Evolutionary conservation across 2,888 invertebrate species (phyloP).

Genomic region (Cryptus armator): DNA sequence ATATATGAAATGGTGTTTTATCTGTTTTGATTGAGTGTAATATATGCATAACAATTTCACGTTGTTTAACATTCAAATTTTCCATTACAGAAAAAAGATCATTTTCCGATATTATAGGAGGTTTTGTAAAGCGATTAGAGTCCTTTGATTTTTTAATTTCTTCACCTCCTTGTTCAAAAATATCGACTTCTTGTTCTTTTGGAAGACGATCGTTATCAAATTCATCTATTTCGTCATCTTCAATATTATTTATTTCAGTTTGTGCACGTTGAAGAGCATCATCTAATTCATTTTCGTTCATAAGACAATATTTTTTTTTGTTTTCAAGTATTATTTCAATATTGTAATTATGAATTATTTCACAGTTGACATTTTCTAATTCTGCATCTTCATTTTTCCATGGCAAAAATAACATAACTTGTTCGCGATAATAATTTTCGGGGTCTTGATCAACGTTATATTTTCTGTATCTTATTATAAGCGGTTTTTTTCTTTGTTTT

Average conservation of each 20-base stretch:
- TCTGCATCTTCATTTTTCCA: constrained; percentile 55
- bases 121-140: too few species aligned
- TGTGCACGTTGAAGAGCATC: not conserved
- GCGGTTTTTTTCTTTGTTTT: constrained; percentile 8
- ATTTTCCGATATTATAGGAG: too few species aligned
- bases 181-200: constrained; percentile 8
- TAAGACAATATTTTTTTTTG: not conserved
- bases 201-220: too few species aligned
- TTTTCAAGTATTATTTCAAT: not conserved
- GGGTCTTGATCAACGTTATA: constrained; percentile 39
- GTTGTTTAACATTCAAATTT: constrained; percentile 44
- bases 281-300: not conserved
- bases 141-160: too few species aligned
- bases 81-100: too few species aligned
- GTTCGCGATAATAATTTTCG: constrained; percentile 53
- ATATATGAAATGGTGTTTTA: constrained; percentile 67
- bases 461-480: constrained; percentile 37
- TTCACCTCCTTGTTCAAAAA: constrained; percentile 4
- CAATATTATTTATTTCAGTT: not conserved
- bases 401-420: constrained; percentile 58
- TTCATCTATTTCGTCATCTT: constrained; percentile 1
- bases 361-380: constrained; percentile 47
- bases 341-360: constrained; percentile 39
- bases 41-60: constrained; percentile 65
- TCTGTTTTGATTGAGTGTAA: constrained; percentile 63